Conservation (phyloP, 2,888 invertebrate species). For the Ametastegia equiseti region DNA sequence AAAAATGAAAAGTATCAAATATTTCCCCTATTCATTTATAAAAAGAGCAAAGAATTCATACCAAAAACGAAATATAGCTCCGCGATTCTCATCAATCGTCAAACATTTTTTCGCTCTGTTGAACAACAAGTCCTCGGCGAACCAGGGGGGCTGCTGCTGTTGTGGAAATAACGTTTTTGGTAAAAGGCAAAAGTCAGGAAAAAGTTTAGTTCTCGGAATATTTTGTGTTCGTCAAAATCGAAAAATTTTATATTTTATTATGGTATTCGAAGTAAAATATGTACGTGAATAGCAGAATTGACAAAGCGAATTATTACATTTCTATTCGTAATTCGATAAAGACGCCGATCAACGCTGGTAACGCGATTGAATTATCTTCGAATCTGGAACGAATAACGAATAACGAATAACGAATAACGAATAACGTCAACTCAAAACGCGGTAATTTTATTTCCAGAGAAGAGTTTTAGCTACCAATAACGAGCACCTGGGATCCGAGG, state of each 20-base stretch:
- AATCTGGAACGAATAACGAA: neutral
- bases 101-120: slow-evolving; percentile 24
- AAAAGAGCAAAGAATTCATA: neutral
- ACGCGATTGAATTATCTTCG: neutral
- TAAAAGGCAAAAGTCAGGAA: neutral
- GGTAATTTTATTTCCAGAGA: neutral
- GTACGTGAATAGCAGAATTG: neutral
- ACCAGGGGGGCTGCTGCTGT: too few species aligned
- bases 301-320: neutral
- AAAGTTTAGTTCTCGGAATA: neutral
- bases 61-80: neutral
- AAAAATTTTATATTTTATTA: too few species aligned
- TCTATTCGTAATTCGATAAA: neutral
- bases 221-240: neutral
- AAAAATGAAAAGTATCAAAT: neutral
- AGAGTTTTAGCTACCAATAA: neutral
- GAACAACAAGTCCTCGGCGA: neutral
- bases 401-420: too few species aligned
- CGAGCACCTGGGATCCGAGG: neutral
- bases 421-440: neutral
- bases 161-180: neutral
- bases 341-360: neutral
- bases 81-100: slow-evolving; percentile 2
- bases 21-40: too few species aligned
- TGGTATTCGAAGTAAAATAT: too few species aligned